Evolutionary conservation across 2,113 vertebrate genomes (phyloP).

Genomic region (Hypanus sabinus): DNA sequence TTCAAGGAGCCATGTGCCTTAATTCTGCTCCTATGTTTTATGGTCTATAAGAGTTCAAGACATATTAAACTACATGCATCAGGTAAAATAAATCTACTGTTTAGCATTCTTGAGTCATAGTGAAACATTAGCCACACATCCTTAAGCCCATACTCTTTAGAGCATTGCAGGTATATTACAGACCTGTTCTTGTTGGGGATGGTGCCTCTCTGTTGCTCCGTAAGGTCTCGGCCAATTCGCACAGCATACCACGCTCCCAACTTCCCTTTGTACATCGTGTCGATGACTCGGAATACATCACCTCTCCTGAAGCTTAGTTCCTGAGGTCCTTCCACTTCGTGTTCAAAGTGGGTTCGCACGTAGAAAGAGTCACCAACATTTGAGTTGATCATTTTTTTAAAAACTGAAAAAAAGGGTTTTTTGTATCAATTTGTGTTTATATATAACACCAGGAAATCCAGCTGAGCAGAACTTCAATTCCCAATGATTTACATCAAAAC

Average conservation of each 20-base stretch:
- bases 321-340: slow-evolving; percentile 60
- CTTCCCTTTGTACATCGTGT: slow-evolving; percentile 76
- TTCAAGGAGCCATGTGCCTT: background rate
- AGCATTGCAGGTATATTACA: background rate
- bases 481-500: background rate
- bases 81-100: background rate
- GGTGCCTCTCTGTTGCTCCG: slow-evolving; percentile 79
- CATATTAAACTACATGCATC: background rate
- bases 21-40: no score
- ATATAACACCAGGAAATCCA: background rate
- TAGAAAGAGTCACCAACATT: slow-evolving; percentile 84
- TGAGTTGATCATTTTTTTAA: slow-evolving; percentile 78
- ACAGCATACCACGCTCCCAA: slow-evolving; percentile 77
- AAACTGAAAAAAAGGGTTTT: slow-evolving; percentile 60
- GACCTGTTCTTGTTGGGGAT: slow-evolving; percentile 82
- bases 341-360: slow-evolving; percentile 87
- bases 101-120: background rate
- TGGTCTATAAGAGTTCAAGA: background rate
- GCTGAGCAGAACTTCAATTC: background rate
- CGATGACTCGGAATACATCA: slow-evolving; percentile 85
- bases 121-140: background rate
- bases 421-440: background rate
- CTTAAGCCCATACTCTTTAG: background rate
- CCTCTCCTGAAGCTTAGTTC: slow-evolving; percentile 79
- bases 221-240: slow-evolving; percentile 79